phyloP scores from a whole-genome alignment of 1,140 invertebrate genomes.

The Dinothrombium tinctorium region DNA sequence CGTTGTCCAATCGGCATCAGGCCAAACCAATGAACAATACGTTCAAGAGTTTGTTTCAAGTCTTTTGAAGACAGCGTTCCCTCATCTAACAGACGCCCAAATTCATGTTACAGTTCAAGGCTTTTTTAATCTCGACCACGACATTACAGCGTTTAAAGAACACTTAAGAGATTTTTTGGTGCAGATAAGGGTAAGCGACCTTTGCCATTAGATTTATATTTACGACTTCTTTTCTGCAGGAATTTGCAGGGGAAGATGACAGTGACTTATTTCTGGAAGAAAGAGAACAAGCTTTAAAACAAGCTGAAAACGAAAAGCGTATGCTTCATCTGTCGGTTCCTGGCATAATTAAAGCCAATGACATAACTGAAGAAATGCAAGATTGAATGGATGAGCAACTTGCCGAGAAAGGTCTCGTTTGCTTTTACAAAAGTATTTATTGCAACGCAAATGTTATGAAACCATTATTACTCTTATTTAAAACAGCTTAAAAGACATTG shows the following conservation, averaged over 20 bases:
- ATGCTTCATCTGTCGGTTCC: constrained; percentile 76
- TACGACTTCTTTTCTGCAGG: constrained; percentile 30
- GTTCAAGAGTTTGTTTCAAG: constrained; percentile 76
- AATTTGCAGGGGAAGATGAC: constrained; percentile 92
- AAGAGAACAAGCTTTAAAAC: constrained; percentile 55
- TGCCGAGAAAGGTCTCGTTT: too few species aligned
- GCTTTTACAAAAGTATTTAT: too few species aligned
- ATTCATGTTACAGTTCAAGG: constrained; percentile 97
- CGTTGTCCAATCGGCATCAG: constrained; percentile 20
- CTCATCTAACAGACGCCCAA: constrained; percentile 72
- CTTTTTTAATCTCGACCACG: constrained; percentile 87
- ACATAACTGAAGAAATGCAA: constrained; percentile 94
- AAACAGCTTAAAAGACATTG: not conserved
- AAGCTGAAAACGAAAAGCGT: constrained; percentile 79
- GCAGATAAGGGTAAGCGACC: constrained; percentile 74
- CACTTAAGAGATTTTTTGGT: constrained; percentile 97
- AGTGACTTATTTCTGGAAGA: constrained; percentile 92
- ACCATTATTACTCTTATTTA: not conserved
- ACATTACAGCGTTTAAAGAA: constrained; percentile 88
- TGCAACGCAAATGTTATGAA: not conserved
- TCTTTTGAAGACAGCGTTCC: constrained; percentile 72
- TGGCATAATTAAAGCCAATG: constrained; percentile 88
- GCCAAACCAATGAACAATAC: constrained; percentile 44
- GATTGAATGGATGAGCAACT: too few species aligned
- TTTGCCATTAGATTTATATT: constrained; percentile 5